Evolutionary conservation across 1,140 invertebrate genomes (phyloP), one percentile per base, ranked within the genome.

Genomic region (Sipha flava): DNA sequence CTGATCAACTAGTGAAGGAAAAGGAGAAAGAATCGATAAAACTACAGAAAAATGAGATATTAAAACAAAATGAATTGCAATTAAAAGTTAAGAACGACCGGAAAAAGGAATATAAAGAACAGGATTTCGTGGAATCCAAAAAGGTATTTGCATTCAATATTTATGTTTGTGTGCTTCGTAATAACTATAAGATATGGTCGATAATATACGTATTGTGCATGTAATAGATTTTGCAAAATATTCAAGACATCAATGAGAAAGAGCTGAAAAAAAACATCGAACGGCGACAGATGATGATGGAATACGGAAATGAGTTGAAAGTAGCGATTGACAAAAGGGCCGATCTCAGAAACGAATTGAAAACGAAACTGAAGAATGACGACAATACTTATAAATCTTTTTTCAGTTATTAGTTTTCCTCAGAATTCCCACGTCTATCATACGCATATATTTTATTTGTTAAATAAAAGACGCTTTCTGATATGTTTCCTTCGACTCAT

Each of bases 301-400:
- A 77, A 5, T 77, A 77, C 18, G 52, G 73, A 9, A 77, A 77
- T 18, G 52, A 77, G 3, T 77, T 77, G 18, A 77, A 43, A 26
- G 5, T 6, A 23, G 6, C 23, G 23, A 29, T 59, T 7, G 23
- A 59, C 54, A 14, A 59, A 12, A 59, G 23, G 26, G 4, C 16
- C 9, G 2, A 5, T 26, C 5, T 10, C 18, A 59, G 26, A 10
- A 59, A 26, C 6, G 23, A 59, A 6, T 2, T 6, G 18, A 21
- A 23, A 23, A 29, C 9, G 5, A 59, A 26, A 26, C 6, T 5
- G 21, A 21, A 59, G 23, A 59, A 26, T 14, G 54, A 59, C n/a
- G n/a, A n/a, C n/a, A n/a, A n/a, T n/a, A n/a, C n/a, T n/a, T n/a
- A n/a, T n/a, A n/a, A n/a, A n/a, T n/a, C n/a, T n/a, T n/a, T n/a